phyloP scores from a whole-genome alignment of 2,888 invertebrate species.

The Athrips mouffetella region DNA sequence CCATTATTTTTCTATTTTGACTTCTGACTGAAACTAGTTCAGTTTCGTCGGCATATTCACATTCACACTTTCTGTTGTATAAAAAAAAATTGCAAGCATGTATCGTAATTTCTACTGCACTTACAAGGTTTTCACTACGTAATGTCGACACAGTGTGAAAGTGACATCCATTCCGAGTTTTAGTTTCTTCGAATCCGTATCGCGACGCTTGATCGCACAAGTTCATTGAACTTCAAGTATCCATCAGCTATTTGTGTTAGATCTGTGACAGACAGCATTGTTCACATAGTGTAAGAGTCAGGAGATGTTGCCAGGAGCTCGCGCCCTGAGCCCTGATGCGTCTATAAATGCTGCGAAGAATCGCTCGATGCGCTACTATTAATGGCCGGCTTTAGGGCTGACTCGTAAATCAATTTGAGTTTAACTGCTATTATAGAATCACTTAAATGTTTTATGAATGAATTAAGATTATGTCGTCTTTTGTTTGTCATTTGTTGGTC shows the following conservation, averaged over 20 bases:
- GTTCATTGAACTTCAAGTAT: conserved; percentile 57
- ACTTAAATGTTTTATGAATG: too few relatives aligned
- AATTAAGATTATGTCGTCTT: too few relatives aligned
- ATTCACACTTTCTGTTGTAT: too few relatives aligned
- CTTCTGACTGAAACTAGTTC: too few relatives aligned
- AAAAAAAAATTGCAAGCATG: too few relatives aligned
- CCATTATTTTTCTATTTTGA: too few relatives aligned
- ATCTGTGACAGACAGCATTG: conserved; percentile 51
- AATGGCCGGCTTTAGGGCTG: conserved; percentile 40
- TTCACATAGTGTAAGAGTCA: conserved; percentile 70
- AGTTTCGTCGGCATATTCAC: too few relatives aligned
- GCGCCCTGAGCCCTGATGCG: conserved; percentile 55
- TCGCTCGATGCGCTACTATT: conserved; percentile 59
- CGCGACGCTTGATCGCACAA: conserved; percentile 21
- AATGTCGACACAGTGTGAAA: conserved; percentile 22
- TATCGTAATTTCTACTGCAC: too few relatives aligned
- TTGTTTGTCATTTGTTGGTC: too few relatives aligned
- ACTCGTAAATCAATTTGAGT: background rate
- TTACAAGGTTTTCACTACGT: background rate
- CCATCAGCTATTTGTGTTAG: conserved; percentile 57
- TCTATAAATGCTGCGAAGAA: conserved; percentile 62
- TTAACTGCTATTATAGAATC: too few relatives aligned
- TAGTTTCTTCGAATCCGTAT: conserved; percentile 3
- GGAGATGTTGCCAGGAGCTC: conserved; percentile 60
- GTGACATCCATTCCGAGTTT: conserved; percentile 20